phyloP scores from a whole-genome alignment of 2,888 invertebrate species.

The Meghimatium bilineatum region DNA sequence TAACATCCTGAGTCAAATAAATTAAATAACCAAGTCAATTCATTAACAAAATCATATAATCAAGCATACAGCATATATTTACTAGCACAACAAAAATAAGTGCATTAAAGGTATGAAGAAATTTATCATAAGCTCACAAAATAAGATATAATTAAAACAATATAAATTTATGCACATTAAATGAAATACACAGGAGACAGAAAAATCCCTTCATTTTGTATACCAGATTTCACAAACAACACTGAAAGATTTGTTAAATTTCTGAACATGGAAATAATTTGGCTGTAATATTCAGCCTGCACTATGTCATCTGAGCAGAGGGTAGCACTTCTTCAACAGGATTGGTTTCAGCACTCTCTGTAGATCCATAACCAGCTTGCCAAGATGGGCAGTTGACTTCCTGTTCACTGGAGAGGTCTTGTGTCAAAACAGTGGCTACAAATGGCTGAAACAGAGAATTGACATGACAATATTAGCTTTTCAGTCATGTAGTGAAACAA shows the following conservation, averaged over 20 bases:
- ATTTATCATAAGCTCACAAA: background rate
- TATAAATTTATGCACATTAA: background rate
- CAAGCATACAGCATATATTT: background rate
- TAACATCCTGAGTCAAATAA: too few species aligned
- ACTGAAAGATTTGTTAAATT: background rate
- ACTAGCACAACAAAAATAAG: background rate
- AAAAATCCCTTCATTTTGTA: background rate
- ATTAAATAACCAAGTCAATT: background rate
- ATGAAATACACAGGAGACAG: background rate
- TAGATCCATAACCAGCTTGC: conserved; percentile 49
- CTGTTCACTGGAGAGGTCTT: conserved; percentile 38
- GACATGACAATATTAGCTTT: background rate
- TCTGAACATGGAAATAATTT: background rate
- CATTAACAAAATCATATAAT: background rate
- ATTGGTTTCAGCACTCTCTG: conserved; percentile 16
- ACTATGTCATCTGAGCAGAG: conserved; percentile 26
- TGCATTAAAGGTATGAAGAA: background rate
- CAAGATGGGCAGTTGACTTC: conserved; percentile 13
- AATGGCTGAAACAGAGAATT: conserved; percentile 60
- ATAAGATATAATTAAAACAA: background rate
- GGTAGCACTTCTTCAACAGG: background rate
- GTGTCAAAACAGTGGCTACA: conserved; percentile 62
- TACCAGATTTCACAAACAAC: conserved; percentile 18
- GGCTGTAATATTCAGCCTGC: background rate
- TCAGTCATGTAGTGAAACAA: too few species aligned